These are phyloP conservation scores for Hydrotaea cyrtoneurina DNA, from an alignment of 2,888 invertebrate genomes.

Conservation along the genomic window DNA sequence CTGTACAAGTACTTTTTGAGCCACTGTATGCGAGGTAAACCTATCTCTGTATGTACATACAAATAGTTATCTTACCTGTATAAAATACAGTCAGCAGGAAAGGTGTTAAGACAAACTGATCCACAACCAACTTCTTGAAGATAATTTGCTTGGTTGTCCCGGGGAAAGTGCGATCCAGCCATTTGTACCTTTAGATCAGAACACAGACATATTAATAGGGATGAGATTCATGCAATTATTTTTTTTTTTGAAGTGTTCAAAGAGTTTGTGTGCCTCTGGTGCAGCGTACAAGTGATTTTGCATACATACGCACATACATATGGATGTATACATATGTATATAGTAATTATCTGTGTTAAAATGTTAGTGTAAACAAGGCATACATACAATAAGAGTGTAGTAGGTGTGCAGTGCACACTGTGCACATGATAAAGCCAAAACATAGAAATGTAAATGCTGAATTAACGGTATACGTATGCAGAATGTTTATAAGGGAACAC, in stretches of 20 bases:
- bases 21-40: too few species aligned
- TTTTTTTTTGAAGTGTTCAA: background rate
- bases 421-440: background rate
- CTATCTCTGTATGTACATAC: background rate
- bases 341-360: too few species aligned
- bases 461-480: too few species aligned
- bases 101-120: slow-evolving; percentile 90
- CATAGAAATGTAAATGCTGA: background rate
- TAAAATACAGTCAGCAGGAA: slow-evolving; percentile 87
- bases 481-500: too few species aligned
- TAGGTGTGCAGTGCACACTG: background rate
- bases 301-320: too few species aligned
- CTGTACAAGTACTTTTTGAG: too few species aligned
- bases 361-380: too few species aligned
- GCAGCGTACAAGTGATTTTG: background rate
- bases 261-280: background rate
- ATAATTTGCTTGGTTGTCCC: slow-evolving; percentile 85
- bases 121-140: slow-evolving; percentile 86
- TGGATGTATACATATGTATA: too few species aligned
- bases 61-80: slow-evolving; percentile 82
- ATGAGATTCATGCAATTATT: background rate
- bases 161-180: slow-evolving; percentile 86
- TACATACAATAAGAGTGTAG: too few species aligned
- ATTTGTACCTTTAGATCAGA: slow-evolving; percentile 86
- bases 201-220: background rate